Percentiles rank a stretch among this genome's conserved stretches.
These are phyloP conservation scores for Papilio aristodemus DNA, from an alignment of 1,140 invertebrate genomes.

Conservation along the genomic window DNA sequence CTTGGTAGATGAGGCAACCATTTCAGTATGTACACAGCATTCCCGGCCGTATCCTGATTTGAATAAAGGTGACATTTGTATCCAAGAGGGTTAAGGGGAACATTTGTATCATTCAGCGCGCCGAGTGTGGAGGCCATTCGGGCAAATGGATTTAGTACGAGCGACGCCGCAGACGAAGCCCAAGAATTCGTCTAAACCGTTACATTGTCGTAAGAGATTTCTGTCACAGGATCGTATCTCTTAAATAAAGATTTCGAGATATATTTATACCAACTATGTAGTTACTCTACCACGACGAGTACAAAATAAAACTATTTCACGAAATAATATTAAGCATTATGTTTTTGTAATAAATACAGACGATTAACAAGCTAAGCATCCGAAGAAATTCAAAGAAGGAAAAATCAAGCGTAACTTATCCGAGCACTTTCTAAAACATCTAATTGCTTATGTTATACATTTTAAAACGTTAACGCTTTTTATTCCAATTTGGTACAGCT, in stretches of 20 bases:
- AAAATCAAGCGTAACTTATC: slow-evolving; percentile 58
- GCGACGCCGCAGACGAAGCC: slow-evolving; percentile 54
- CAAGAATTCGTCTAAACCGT: slow-evolving; percentile 60
- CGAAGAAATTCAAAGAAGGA: too few relatives aligned
- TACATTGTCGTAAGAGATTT: slow-evolving; percentile 60
- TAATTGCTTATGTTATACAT: slow-evolving; percentile 36
- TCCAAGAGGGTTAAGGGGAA: slow-evolving; percentile 9
- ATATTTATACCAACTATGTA: slow-evolving; percentile 42
- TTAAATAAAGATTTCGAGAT: slow-evolving; percentile 54
- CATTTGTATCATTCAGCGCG: slow-evolving; percentile 17
- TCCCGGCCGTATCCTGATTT: neutral
- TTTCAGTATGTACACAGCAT: neutral
- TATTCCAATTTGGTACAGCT: neutral
- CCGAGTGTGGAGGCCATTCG: slow-evolving; percentile 57
- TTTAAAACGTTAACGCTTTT: neutral
- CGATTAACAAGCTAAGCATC: too few relatives aligned
- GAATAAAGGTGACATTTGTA: slow-evolving; percentile 32
- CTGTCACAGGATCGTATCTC: slow-evolving; percentile 58
- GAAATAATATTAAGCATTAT: too few relatives aligned
- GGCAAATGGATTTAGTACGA: slow-evolving; percentile 65
- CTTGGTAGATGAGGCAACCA: slow-evolving; percentile 9
- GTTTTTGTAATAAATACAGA: too few relatives aligned
- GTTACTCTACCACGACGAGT: too few relatives aligned
- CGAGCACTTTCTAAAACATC: slow-evolving; percentile 62
- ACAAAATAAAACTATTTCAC: too few relatives aligned